A percentile compares a stretch with the other conserved stretches of the same genome.
Evolutionary conservation across 2,797 vertebrate genomes (phyloP).

Genomic region (Meriones psammophilus): DNA sequence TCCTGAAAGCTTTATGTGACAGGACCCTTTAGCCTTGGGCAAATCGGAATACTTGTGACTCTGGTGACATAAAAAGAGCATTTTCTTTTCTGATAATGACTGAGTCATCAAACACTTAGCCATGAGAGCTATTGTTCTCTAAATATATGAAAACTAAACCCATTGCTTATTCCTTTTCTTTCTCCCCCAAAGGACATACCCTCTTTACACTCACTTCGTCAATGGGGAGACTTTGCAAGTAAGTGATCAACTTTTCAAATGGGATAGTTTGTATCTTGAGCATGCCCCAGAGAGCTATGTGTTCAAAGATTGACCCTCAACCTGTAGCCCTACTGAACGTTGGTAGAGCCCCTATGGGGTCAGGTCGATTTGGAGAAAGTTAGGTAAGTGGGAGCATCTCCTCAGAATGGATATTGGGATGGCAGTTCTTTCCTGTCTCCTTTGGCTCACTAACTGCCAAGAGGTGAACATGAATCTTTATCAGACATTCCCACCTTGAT

Average conservation of each 20-base stretch:
- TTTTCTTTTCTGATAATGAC: constrained; percentile 37
- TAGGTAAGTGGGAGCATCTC: no score
- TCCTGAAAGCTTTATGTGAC: neutral
- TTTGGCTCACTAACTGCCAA: neutral
- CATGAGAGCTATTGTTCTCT: neutral
- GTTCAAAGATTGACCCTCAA: neutral
- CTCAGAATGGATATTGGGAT: no score
- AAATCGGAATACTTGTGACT: neutral
- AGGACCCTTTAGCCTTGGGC: neutral
- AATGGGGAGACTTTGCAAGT: neutral
- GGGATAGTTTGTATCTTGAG: neutral
- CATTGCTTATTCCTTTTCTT: neutral
- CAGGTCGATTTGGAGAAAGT: neutral
- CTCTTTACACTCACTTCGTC: neutral
- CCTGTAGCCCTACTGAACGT: no score
- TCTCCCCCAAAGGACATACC: neutral
- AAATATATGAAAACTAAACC: constrained; percentile 48
- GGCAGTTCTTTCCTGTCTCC: neutral
- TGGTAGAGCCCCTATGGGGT: neutral
- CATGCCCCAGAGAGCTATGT: neutral
- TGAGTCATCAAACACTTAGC: neutral
- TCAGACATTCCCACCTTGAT: neutral
- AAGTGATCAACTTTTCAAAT: neutral
- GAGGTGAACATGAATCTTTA: neutral
- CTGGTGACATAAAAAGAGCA: neutral